phyloP scores from a whole-genome alignment of 2,113 vertebrate species.

The Protobothrops flavoviridis region DNA sequence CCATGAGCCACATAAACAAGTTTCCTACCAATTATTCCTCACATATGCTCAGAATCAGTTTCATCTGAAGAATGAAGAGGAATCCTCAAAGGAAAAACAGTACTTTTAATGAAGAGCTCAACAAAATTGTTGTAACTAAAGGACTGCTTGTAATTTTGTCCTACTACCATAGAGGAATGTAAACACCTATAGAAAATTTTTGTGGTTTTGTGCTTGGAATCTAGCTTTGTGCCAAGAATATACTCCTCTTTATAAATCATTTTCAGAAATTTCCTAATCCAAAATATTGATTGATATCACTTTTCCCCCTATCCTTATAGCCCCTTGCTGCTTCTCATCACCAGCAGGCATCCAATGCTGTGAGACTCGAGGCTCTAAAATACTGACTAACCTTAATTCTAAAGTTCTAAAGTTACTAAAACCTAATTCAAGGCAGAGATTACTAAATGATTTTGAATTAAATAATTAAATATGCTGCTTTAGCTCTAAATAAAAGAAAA shows the following conservation, averaged over 20 bases:
- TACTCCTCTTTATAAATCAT: background rate
- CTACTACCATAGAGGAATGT: background rate
- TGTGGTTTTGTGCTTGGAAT: background rate
- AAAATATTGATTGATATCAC: background rate
- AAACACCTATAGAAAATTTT: background rate
- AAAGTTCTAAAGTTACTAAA: background rate
- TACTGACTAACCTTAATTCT: background rate
- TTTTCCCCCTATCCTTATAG: background rate
- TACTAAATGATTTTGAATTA: background rate
- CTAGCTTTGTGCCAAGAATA: background rate
- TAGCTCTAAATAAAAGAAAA: background rate
- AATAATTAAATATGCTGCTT: background rate
- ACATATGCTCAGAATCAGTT: background rate
- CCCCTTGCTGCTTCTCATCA: background rate
- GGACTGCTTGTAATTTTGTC: background rate
- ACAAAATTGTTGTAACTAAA: too few species aligned
- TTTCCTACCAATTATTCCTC: background rate
- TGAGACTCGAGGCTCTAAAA: background rate
- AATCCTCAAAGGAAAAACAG: background rate
- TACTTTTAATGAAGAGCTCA: background rate
- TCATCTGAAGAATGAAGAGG: background rate
- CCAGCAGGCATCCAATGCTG: background rate
- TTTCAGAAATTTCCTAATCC: background rate
- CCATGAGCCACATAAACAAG: background rate
- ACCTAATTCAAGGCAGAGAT: background rate